Conservation (phyloP, 2,113 vertebrate species). For the Macroglossus sobrinus region DNA sequence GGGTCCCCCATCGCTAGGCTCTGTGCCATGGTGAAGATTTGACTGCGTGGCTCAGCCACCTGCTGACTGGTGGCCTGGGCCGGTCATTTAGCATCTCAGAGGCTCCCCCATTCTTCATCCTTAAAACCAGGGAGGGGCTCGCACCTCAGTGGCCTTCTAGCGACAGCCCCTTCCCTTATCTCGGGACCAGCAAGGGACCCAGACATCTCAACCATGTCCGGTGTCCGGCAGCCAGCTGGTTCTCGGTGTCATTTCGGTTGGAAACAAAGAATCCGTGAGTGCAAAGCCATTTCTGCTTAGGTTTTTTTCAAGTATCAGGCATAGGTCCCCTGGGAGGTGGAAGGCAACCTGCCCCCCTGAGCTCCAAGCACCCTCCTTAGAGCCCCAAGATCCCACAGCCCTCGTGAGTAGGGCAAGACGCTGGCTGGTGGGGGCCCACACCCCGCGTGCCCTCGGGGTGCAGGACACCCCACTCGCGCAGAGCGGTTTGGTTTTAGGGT, state of each 20-base stretch:
- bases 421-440: fast-evolving
- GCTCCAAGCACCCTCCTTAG: fast-evolving
- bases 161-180: neutral
- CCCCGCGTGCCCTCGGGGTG: fast-evolving
- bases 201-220: fast-evolving
- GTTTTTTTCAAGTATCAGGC: neutral
- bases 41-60: neutral
- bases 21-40: neutral
- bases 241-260: neutral
- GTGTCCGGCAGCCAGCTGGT: fast-evolving
- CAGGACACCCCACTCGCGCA: fast-evolving
- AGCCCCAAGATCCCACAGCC: neutral
- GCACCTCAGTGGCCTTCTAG: too few relatives aligned
- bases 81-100: neutral
- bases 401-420: fast-evolving
- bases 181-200: neutral
- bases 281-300: neutral
- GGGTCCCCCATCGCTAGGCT: fast-evolving
- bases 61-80: fast-evolving
- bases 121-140: neutral
- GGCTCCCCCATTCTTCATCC: neutral
- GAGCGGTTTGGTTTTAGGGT: neutral
- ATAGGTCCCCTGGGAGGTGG: neutral
- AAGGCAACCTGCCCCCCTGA: fast-evolving
- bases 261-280: neutral